These are phyloP conservation scores for Aquatica leii DNA, from an alignment of 2,888 invertebrate species.

Conservation along the genomic window DNA sequence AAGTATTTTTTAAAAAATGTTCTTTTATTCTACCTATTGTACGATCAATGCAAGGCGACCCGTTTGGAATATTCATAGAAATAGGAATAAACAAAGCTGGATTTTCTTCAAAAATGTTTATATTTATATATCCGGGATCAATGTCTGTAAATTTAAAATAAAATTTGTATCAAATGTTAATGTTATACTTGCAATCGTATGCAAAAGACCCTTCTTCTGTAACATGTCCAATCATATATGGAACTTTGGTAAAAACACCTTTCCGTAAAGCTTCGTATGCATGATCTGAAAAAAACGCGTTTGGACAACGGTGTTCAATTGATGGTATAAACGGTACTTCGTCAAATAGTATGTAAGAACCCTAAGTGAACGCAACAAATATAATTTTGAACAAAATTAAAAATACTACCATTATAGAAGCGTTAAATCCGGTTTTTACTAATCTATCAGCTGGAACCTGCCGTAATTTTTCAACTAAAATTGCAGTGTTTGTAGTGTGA, in stretches of 20 bases:
- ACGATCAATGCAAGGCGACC: not conserved
- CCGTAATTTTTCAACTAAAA: slow-evolving; percentile 12
- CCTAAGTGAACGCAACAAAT: slow-evolving; percentile 12
- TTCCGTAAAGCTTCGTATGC: slow-evolving; percentile 1
- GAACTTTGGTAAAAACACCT: slow-evolving; percentile 22
- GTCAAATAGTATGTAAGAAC: slow-evolving; percentile 16
- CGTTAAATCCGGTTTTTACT: slow-evolving; percentile 16
- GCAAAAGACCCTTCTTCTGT: slow-evolving; percentile 29
- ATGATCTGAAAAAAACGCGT: slow-evolving; percentile 14
- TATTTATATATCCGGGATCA: not conserved
- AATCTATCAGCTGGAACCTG: slow-evolving; percentile 16
- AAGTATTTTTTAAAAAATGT: slow-evolving; percentile 11
- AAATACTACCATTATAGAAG: slow-evolving; percentile 17
- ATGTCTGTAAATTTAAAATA: not conserved
- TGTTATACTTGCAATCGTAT: slow-evolving; percentile 17
- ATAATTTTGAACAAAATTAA: too few relatives aligned
- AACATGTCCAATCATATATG: slow-evolving; percentile 22
- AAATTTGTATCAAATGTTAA: not conserved
- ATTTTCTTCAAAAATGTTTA: slow-evolving; percentile 1
- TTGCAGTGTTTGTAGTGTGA: not conserved
- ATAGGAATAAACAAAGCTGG: slow-evolving; percentile 11
- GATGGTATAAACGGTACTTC: slow-evolving; percentile 19
- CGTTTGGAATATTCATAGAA: slow-evolving; percentile 19
- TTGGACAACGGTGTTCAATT: slow-evolving; percentile 12
- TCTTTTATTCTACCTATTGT: not conserved